Conservation (phyloP, 2,888 invertebrate species). For the Rhyacophila evoluta region DNA sequence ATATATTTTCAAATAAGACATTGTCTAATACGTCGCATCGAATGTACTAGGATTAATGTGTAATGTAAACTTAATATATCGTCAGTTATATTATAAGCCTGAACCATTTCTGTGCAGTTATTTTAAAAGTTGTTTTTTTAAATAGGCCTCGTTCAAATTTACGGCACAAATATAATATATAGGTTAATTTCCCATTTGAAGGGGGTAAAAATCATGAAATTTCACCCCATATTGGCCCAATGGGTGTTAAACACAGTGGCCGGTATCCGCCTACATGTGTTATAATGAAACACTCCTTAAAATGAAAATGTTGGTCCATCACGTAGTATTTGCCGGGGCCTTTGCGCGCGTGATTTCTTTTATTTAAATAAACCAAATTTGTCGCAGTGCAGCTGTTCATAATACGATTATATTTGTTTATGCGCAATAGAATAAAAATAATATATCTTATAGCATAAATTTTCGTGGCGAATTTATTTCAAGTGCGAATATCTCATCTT, state of each 20-base stretch:
- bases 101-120: too few relatives aligned
- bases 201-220: background rate
- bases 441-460: too few relatives aligned
- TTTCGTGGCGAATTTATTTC: too few relatives aligned
- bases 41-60: too few relatives aligned
- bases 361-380: slow-evolving; percentile 10
- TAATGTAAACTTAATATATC: too few relatives aligned
- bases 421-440: background rate
- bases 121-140: too few relatives aligned
- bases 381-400: background rate
- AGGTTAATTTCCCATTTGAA: background rate
- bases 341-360: background rate
- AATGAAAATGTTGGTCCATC: background rate
- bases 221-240: background rate
- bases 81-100: too few relatives aligned
- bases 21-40: too few relatives aligned
- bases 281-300: slow-evolving; percentile 22
- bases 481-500: too few relatives aligned
- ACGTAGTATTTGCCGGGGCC: background rate
- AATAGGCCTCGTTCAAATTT: too few relatives aligned
- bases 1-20: too few relatives aligned
- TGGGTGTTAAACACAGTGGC: background rate
- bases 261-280: background rate
- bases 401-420: background rate
- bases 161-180: too few relatives aligned